phyloP scores from a whole-genome alignment of 1,140 invertebrate species.

The Drosophila grimshawi region DNA sequence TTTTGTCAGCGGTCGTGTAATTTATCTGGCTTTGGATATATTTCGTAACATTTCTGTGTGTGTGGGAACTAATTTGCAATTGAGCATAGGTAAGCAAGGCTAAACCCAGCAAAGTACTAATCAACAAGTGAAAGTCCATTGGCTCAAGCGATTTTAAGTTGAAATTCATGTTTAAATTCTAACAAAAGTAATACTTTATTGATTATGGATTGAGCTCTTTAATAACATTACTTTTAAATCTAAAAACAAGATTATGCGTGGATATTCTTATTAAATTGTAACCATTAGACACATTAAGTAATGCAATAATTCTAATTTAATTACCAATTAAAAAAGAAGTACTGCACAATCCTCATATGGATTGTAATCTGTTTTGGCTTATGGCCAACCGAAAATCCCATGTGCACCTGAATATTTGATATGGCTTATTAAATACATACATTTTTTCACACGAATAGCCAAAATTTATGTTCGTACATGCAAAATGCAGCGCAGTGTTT shows the following conservation, averaged over 20 bases:
- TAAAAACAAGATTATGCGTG: too few species aligned
- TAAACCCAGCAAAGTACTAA: neutral
- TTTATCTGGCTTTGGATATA: slow-evolving; percentile 63
- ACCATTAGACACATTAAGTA: too few species aligned
- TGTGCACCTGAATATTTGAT: slow-evolving; percentile 33
- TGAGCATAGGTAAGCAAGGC: neutral
- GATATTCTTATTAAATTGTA: too few species aligned
- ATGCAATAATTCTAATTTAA: too few species aligned
- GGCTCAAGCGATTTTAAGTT: neutral
- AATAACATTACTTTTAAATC: too few species aligned
- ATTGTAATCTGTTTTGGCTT: neutral
- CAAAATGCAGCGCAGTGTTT: slow-evolving; percentile 41
- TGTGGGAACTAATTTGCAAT: slow-evolving; percentile 3
- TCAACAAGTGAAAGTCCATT: neutral
- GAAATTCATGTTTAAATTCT: too few species aligned
- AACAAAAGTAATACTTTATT: too few species aligned
- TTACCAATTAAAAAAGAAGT: too few species aligned
- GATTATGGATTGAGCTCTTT: too few species aligned
- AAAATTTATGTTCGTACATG: slow-evolving; percentile 45
- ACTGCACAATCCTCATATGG: too few species aligned
- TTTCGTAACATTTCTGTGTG: slow-evolving; percentile 48
- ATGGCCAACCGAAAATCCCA: neutral
- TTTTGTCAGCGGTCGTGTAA: slow-evolving; percentile 65
- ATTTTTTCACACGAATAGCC: slow-evolving; percentile 44
- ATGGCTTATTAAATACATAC: slow-evolving; percentile 33